Evolutionary conservation across 2,797 vertebrate genomes (phyloP), one percentile per base, ranked within the genome.

Genomic region (Artibeus lituratus): DNA sequence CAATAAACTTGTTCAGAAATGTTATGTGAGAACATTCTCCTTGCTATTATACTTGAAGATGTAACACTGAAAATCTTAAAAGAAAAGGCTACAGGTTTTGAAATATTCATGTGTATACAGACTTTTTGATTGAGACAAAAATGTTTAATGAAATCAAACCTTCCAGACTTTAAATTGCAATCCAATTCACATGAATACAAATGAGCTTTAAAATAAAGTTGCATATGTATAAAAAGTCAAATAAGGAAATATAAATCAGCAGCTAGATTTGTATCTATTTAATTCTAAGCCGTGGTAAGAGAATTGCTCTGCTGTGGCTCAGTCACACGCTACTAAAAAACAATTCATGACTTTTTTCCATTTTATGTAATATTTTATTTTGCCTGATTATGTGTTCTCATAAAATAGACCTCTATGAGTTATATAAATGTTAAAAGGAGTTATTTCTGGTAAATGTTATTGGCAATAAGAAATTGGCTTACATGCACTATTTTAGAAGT

Each of bases 121-220:
- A 96, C 51, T 87, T 97, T 96, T 82, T 96, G 97, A 97, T 84
- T 96, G 81, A 96, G 76, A 85, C 74, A 95, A 97, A 96, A 94
- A 82, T 80, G 21, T 96, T 96, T 97, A 96, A 94, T 96, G 94
- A 97, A 96, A 96, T 96, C 95, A 96, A 94, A 95, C 53, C 83
- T 92, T 94, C 87, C 26, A 94, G 80, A 94, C 80, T 77, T 95
- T 94, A 96, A 96, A 96, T 97, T 96, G 94, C 91, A 97, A 91
- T 91, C 76, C 37, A 91, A 93, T 69, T 95, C 91, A 87, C 65
- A 94, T 96, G 96, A 97, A 97, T 97, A 96, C 69, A 32, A 96
- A 97, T 96, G 93, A 97, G 94, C 81, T 96, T 95, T 91, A 96
- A 94, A 96, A 94, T 97, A 94, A 95, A 96, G 93, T 69, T 95